Evolutionary conservation across 1,140 invertebrate species (phyloP), one percentile per base, ranked within the genome.

Genomic region (Aphidius gifuensis): DNA sequence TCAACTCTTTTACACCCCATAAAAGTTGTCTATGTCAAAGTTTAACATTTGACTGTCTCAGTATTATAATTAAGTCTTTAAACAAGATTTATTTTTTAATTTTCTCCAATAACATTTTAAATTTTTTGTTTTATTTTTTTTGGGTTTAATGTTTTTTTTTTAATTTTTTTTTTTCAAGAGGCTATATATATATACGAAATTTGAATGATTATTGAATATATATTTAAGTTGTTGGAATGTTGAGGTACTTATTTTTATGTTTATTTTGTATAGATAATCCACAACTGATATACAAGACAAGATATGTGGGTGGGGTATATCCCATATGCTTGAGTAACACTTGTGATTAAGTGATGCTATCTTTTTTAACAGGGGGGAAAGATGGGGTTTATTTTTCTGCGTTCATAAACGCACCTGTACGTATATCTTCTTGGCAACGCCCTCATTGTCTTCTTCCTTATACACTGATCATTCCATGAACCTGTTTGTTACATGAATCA

Each of bases 341-440:
- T 71, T 76, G 74, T 79, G 76, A 78, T 78, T 77, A 79, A 77
- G 73, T 71, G 75, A 77, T 76, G 76, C 71, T 79, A 78, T 79
- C 77, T 32, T 32, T 32, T 2, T 32, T 32, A 32, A 32, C 23
- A 3, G 2, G 23, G 23, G 4, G 2, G 4, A 73, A 69, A 58
- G 66, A 64, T 67, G 70, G 50, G 40, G 39, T 68, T 67, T 70
- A 70, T 61, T 39, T 48, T 43, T 11, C 32, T 38, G 39, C 48
- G 40, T 60, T 59, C 40, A 21, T 51, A 50, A 50, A 38, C 65
- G 70, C 74, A 77, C 75, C 76, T 78, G 75, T 75, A 70, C 69
- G 54, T 70, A 21, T 51, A 32, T 48, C 58, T 51, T 48, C 5
- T 45, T 11, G 32, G 45, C 6, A 6, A 55, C 53, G 42, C 53